A percentile compares a stretch with the other conserved stretches of the same genome.
Evolutionary conservation across 2,888 invertebrate species (phyloP).

Genomic region (Labia minor): DNA sequence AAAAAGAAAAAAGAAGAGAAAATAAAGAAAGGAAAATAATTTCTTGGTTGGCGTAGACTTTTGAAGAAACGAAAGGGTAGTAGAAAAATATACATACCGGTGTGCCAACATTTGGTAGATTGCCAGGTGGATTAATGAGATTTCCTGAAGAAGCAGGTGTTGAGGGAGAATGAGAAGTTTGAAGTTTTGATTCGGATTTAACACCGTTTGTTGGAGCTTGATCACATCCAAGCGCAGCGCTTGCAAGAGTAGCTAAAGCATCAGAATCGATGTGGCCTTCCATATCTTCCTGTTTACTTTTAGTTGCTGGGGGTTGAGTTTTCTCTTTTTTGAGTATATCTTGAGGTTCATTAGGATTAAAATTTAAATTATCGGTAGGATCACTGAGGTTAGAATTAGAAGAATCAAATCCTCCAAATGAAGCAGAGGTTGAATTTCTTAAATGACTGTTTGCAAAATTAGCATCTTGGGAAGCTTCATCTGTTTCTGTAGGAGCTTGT

Average conservation of each 20-base stretch:
- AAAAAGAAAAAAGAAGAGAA: no score
- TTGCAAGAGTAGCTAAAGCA: constrained; percentile 39
- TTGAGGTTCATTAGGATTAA: neutral
- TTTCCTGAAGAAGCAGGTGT: neutral
- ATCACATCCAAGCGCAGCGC: constrained; percentile 39
- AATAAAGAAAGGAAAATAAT: no score
- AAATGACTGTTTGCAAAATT: neutral
- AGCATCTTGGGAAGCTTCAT: neutral
- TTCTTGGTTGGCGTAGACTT: no score
- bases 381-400: neutral
- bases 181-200: constrained; percentile 21
- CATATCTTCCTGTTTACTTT: neutral
- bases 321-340: neutral
- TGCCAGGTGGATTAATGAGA: neutral
- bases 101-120: neutral
- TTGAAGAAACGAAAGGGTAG: neutral
- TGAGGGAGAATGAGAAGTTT: neutral
- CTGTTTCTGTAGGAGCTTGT: neutral
- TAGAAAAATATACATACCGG: neutral
- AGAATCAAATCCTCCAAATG: neutral
- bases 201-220: constrained; percentile 29
- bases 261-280: constrained; percentile 28
- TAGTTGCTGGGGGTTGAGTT: neutral
- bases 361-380: neutral
- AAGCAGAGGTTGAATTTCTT: neutral